Evolutionary conservation across 2,797 vertebrate genomes (phyloP).

Genomic region (Sebastes diploproa): DNA sequence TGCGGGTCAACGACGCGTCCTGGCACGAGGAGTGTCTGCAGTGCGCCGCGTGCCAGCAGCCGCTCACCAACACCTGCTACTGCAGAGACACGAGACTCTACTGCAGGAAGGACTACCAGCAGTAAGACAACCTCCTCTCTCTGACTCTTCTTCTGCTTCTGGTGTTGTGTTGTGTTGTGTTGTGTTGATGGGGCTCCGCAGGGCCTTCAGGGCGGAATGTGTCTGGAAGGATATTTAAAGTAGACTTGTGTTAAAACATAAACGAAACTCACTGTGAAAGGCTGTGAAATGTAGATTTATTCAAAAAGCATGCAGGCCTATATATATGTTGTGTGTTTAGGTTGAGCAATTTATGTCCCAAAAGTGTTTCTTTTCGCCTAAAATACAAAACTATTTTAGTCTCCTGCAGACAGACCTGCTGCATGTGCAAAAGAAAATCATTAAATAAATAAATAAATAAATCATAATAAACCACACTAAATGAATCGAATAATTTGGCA

Average conservation of each 20-base stretch:
- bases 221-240: background rate
- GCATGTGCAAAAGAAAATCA: background rate
- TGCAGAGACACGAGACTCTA: conserved; percentile 89
- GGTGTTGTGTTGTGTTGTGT: too few species aligned
- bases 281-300: too few species aligned
- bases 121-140: conserved; percentile 80
- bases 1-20: conserved; percentile 91
- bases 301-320: background rate
- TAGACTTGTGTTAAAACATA: background rate
- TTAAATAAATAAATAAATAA: background rate
- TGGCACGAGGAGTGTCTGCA: conserved; percentile 95
- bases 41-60: conserved; percentile 91
- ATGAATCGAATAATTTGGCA: too few species aligned
- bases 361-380: background rate
- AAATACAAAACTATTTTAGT: too few species aligned
- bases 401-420: too few species aligned
- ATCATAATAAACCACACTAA: too few species aligned
- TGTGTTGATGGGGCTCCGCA: background rate
- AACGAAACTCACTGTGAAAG: too few species aligned
- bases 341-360: background rate
- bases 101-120: conserved; percentile 94
- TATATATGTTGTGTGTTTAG: background rate
- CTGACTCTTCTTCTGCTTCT: background rate
- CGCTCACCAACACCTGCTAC: conserved; percentile 93
- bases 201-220: background rate